phyloP scores from a whole-genome alignment of 2,888 invertebrate genomes.

The Griposia aprilina region DNA sequence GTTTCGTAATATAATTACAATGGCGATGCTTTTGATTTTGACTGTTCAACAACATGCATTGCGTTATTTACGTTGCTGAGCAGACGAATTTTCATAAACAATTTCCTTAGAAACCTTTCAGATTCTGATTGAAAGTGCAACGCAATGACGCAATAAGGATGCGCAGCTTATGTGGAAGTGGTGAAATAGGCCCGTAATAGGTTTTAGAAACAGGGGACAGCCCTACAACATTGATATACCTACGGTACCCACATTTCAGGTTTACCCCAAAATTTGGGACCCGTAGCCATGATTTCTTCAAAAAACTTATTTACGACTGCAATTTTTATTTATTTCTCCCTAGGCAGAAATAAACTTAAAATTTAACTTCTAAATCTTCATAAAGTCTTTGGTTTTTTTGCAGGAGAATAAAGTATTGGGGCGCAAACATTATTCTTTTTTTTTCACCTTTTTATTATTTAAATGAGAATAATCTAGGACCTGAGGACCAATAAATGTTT shows the following conservation, averaged over 20 bases:
- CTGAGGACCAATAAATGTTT: background rate
- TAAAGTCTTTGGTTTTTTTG: background rate
- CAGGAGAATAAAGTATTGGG: background rate
- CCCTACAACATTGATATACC: background rate
- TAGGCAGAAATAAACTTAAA: conserved; percentile 21
- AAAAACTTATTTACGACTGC: conserved; percentile 45
- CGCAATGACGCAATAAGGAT: background rate
- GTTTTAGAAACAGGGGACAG: background rate
- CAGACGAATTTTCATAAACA: background rate
- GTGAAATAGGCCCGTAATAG: background rate
- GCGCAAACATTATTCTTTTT: background rate
- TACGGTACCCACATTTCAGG: background rate
- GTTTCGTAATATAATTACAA: background rate
- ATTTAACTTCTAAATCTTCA: conserved; percentile 30
- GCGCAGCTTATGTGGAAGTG: background rate
- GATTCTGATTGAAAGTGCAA: background rate
- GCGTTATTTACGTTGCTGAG: background rate
- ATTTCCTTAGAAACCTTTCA: background rate
- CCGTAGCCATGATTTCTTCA: background rate
- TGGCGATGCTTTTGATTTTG: background rate
- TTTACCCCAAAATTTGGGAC: background rate
- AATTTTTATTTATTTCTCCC: conserved; percentile 42
- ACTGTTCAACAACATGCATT: background rate
- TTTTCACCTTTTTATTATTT: background rate
- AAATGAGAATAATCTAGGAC: conserved; percentile 1